Evolutionary conservation across 1,140 invertebrate genomes (phyloP).

Genomic region (Camponotus floridanus): DNA sequence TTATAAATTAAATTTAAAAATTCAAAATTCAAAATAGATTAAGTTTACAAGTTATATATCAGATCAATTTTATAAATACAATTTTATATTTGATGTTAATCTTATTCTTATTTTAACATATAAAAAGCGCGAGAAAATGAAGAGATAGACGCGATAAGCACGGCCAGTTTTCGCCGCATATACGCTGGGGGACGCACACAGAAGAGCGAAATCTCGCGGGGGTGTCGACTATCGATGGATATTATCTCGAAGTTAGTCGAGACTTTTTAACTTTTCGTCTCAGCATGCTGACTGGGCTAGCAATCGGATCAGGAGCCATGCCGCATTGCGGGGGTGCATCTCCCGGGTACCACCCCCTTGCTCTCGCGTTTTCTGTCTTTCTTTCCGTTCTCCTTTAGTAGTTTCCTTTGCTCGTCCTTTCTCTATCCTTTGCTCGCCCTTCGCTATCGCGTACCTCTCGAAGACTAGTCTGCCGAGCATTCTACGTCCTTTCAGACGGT

Average conservation of each 20-base stretch:
- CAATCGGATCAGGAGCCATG: conserved; percentile 73
- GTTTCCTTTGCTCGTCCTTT: not conserved
- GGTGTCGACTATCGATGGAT: conserved; percentile 26
- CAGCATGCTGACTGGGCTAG: conserved; percentile 68
- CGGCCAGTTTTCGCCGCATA: not conserved
- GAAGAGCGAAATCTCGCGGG: not conserved
- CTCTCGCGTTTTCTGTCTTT: conserved; percentile 14
- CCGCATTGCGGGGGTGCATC: conserved; percentile 73
- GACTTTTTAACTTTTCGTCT: conserved; percentile 56
- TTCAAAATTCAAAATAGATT: not conserved
- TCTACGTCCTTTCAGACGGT: conserved; percentile 66
- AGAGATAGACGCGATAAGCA: not conserved
- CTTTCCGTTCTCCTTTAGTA: not conserved
- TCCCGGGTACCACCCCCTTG: conserved; percentile 4
- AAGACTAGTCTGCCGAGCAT: conserved; percentile 49
- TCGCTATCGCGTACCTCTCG: conserved; percentile 53
- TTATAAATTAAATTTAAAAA: not conserved
- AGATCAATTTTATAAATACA: not conserved
- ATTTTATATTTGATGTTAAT: not conserved
- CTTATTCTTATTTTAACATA: not conserved
- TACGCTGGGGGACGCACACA: not conserved
- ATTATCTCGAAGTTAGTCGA: conserved; percentile 54
- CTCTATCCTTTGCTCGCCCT: conserved; percentile 32
- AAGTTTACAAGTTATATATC: not conserved
- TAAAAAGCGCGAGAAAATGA: not conserved